A percentile compares a stretch with the other conserved stretches of the same genome.
phyloP scores from a whole-genome alignment of 2,888 invertebrate genomes.

The Tethea ocularis region DNA sequence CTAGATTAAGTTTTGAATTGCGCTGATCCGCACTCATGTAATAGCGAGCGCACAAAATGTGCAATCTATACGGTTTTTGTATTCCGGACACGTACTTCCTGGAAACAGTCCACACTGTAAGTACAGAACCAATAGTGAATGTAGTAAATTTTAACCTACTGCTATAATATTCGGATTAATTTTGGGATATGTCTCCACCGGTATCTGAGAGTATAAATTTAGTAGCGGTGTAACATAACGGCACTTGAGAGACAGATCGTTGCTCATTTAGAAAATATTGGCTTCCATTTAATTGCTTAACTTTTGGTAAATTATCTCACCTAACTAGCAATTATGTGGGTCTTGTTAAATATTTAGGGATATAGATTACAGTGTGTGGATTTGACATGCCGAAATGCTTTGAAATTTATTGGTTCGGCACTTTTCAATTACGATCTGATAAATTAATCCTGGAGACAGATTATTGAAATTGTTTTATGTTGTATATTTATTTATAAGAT shows the following conservation, averaged over 20 bases:
- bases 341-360: constrained; percentile 38
- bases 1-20: not conserved
- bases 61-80: constrained; percentile 36
- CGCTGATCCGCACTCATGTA: constrained; percentile 20
- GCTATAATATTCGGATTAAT: not conserved
- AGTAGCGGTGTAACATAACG: constrained; percentile 40
- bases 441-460: too few species aligned
- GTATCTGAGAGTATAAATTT: constrained; percentile 17
- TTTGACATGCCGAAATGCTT: not conserved
- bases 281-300: constrained; percentile 56
- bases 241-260: constrained; percentile 57
- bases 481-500: too few species aligned
- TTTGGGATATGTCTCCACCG: constrained; percentile 8
- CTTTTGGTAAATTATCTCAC: constrained; percentile 49
- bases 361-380: constrained; percentile 23
- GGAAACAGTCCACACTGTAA: constrained; percentile 28
- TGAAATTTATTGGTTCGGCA: not conserved
- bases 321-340: constrained; percentile 49
- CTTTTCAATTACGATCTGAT: too few species aligned
- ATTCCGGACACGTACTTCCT: constrained; percentile 33
- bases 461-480: too few species aligned
- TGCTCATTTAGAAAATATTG: constrained; percentile 62
- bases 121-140: not conserved
- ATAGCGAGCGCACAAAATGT: constrained; percentile 33
- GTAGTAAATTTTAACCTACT: not conserved